Percentiles rank a stretch among this genome's conserved stretches.
Evolutionary conservation across 1,140 invertebrate genomes (phyloP).

Genomic region (Leptopilina clavipes): DNA sequence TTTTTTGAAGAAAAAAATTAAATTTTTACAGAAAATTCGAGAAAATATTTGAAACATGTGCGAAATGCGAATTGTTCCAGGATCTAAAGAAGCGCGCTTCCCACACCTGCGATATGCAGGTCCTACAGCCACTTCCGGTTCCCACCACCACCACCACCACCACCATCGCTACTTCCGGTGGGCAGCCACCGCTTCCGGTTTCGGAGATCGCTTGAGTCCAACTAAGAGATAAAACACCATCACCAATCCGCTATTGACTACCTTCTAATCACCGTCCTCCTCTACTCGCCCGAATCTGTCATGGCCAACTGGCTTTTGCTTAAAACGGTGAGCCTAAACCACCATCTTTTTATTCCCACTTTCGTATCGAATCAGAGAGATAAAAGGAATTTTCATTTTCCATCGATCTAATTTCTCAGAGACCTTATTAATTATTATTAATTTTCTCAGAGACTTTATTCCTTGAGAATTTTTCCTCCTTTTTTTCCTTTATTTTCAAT

Average conservation of each 20-base stretch:
- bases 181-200: constrained; percentile 69
- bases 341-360: constrained; percentile 43
- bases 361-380: constrained; percentile 48
- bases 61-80: constrained; percentile 74
- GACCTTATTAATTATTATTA: no score
- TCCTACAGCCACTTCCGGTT: constrained; percentile 73
- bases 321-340: constrained; percentile 68
- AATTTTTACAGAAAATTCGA: background rate
- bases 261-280: constrained; percentile 62
- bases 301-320: constrained; percentile 64
- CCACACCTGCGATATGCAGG: constrained; percentile 75
- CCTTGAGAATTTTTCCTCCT: no score
- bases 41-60: constrained; percentile 64
- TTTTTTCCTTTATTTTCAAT: no score
- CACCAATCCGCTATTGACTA: constrained; percentile 60
- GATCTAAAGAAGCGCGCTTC: constrained; percentile 75
- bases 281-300: constrained; percentile 66
- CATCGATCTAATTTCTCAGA: background rate
- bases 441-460: no score
- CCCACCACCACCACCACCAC: constrained; percentile 67
- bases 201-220: constrained; percentile 73
- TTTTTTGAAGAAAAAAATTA: no score
- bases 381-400: background rate
- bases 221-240: constrained; percentile 58
- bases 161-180: constrained; percentile 72